Percentiles rank a stretch among this genome's conserved stretches.
Evolutionary conservation across 2,113 vertebrate genomes (phyloP).

Genomic region (Sapajus apella): DNA sequence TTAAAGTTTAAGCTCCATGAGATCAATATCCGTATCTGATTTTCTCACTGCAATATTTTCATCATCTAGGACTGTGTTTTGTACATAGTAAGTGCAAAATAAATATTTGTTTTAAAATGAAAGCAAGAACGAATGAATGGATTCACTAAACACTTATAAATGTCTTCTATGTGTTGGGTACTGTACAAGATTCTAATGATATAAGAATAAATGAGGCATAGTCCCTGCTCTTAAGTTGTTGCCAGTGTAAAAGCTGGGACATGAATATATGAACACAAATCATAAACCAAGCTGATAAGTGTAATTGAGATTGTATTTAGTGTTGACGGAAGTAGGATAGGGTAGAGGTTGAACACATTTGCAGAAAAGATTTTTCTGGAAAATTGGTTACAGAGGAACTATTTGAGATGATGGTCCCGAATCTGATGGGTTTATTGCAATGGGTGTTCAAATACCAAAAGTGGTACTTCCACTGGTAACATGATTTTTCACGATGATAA

Average conservation of each 20-base stretch:
- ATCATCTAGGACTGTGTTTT: neutral
- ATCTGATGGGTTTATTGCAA: neutral
- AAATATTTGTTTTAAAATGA: neutral
- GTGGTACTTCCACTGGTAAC: neutral
- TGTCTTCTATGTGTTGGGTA: neutral
- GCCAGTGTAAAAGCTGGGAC: neutral
- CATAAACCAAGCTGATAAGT: neutral
- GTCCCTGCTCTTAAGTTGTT: neutral
- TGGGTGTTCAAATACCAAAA: neutral
- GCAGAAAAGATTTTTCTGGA: neutral
- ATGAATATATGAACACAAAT: neutral
- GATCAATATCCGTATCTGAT: neutral
- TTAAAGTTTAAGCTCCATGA: neutral
- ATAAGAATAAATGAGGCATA: neutral
- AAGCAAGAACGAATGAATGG: neutral
- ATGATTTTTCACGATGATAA: neutral
- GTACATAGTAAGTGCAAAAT: neutral
- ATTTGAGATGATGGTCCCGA: neutral
- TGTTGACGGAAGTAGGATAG: neutral
- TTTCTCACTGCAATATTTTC: neutral
- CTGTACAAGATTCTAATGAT: neutral
- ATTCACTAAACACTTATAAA: neutral
- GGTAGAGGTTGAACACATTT: neutral
- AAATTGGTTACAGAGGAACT: neutral
- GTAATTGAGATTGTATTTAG: neutral